These are phyloP conservation scores for Emydoidea blandingii DNA, from an alignment of 2,797 vertebrate genomes.

Conservation along the genomic window DNA sequence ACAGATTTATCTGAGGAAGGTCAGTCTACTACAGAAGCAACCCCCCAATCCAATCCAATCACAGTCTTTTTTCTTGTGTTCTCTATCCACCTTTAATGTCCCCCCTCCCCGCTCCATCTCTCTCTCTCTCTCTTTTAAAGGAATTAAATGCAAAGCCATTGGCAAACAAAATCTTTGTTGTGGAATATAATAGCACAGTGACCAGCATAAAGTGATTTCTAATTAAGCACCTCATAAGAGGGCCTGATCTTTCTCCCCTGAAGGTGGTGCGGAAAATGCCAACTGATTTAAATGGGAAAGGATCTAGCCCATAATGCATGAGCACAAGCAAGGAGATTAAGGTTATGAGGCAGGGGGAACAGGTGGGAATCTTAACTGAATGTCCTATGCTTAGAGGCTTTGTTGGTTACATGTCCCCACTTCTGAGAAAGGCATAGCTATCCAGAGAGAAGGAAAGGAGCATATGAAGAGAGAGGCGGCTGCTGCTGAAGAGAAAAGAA, in stretches of 20 bases:
- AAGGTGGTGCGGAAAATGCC: slow-evolving; percentile 57
- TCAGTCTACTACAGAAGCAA: slow-evolving; percentile 62
- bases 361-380: slow-evolving; percentile 16
- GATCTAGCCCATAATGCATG: not conserved
- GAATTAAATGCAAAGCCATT: slow-evolving; percentile 64
- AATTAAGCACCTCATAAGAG: slow-evolving; percentile 1
- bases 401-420: not conserved
- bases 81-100: not conserved
- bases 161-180: slow-evolving; percentile 53
- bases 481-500: not conserved
- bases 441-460: not conserved
- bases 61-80: slow-evolving; percentile 44
- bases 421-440: not conserved
- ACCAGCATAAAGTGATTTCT: slow-evolving; percentile 42
- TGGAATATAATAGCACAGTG: slow-evolving; percentile 65
- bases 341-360: not conserved
- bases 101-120: too few species aligned
- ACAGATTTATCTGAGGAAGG: slow-evolving; percentile 73
- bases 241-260: slow-evolving; percentile 51
- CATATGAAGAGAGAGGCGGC: not conserved
- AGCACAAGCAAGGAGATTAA: slow-evolving; percentile 20
- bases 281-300: slow-evolving; percentile 32
- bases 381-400: not conserved
- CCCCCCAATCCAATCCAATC: slow-evolving; percentile 29
- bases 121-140: not conserved